Evolutionary conservation across 2,797 vertebrate genomes (phyloP).

Genomic region (Chlorospingus semifuscus): DNA sequence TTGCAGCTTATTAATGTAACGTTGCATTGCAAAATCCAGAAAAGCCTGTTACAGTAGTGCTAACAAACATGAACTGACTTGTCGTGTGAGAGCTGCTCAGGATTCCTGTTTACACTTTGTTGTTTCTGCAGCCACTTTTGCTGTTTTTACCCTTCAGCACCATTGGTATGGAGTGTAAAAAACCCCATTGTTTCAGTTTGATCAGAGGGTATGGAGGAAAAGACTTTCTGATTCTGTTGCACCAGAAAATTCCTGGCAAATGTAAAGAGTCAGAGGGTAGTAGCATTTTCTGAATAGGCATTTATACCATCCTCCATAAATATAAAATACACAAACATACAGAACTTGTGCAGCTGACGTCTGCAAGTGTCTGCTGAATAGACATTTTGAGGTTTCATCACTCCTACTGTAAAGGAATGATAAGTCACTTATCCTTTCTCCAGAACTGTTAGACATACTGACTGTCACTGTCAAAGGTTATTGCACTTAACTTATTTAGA

Average conservation of each 20-base stretch:
- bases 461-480: neutral
- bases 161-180: neutral
- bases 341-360: neutral
- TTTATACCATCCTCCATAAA: neutral
- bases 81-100: neutral
- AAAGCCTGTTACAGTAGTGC: conserved; percentile 13
- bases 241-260: neutral
- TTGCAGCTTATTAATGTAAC: neutral
- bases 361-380: neutral
- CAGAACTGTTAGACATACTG: neutral
- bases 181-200: neutral
- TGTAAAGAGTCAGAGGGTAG: neutral
- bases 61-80: conserved; percentile 6
- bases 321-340: neutral
- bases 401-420: neutral
- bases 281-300: neutral
- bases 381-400: neutral
- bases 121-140: neutral
- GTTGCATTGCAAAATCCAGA: neutral
- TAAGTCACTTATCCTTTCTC: neutral
- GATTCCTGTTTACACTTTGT: neutral
- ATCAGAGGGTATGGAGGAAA: neutral
- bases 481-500: neutral
- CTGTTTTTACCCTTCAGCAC: neutral
- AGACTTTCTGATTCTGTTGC: neutral